Conservation (phyloP, 2,113 vertebrate genomes). For the Piaya cayana region DNA sequence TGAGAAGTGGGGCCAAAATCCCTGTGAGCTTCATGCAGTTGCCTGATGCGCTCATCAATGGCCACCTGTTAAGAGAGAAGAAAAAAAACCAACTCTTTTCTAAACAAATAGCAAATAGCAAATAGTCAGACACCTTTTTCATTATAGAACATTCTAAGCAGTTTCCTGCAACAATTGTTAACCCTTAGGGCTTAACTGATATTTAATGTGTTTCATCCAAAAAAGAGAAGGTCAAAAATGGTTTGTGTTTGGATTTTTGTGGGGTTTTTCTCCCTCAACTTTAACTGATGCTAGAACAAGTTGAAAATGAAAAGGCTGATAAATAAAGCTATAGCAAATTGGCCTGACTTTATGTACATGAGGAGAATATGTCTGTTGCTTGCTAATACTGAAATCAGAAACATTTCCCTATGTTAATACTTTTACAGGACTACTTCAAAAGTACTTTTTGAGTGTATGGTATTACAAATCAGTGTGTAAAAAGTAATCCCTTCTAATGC, state of each 20-base stretch:
- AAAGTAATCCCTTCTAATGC: background rate
- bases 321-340: background rate
- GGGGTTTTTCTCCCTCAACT: rapidly evolving
- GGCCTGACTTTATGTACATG: background rate
- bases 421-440: background rate
- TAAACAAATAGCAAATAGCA: background rate
- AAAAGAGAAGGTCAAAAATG: background rate
- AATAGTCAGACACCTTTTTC: background rate
- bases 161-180: background rate
- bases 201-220: background rate
- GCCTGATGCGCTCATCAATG: constrained; percentile 88
- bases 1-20: constrained; percentile 90
- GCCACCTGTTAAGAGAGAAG: constrained; percentile 81
- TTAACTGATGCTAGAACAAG: background rate
- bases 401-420: background rate
- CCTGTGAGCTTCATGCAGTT: constrained; percentile 90
- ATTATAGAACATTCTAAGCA: background rate
- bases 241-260: background rate
- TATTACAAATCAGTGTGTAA: background rate
- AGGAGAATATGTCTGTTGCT: background rate
- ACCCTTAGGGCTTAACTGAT: background rate
- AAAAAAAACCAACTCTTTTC: constrained; percentile 22
- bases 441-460: background rate
- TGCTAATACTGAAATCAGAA: background rate
- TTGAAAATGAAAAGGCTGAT: background rate